Base-by-base conservation (phyloP, 2,113 vertebrate species). In the Brachypteracias leptosomus region DNA sequence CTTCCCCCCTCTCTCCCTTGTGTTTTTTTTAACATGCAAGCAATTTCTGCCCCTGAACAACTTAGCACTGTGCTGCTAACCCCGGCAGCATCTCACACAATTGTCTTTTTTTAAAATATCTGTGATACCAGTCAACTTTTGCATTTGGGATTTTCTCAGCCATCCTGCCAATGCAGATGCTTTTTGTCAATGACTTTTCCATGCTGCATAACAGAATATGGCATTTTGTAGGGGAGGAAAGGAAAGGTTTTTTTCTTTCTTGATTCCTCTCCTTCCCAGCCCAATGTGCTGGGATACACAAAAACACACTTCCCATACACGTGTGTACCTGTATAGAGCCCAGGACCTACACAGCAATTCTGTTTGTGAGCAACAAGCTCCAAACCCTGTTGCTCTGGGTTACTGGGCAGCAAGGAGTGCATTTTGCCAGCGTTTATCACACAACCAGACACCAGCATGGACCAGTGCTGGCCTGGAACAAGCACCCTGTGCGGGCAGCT, bases 41-140 rank as follows among this genome's bases (percentile, higher is more conserved):
- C 77, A 95, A 77, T 42, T 86, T 92, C 88, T 91, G n/a, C 55
- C 63, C 85, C 81, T 57, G 57, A 95, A 87, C 74, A 96, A 68
- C 46, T 71, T 51, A 74, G 63, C 79, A 11, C 54, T 31, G 7
- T 20, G 40, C 88, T 89, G 81, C 79, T 58, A 49, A 91, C 68
- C 75, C 70, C 79, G 85, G 77, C 59, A 94, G 73, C 10, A 74
- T 33, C 68, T 92, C 58, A 29, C 10, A 6, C 4, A 5, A 4
- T 28, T 58, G 36, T 8, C n/a, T 16, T 35, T 19, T 13, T 22
- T 8, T 10, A 4, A 20, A 61, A 19, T 49, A 59, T 8, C 17
- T 21, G 28, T 46, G 40, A 54, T 65, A 75, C 15, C 46, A 79
- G 29, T 38, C 25, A 52, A 66, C 65, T 78, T 59, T 20, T 80